Conservation (phyloP, 2,888 invertebrate genomes). For the Lutraria lutraria region DNA sequence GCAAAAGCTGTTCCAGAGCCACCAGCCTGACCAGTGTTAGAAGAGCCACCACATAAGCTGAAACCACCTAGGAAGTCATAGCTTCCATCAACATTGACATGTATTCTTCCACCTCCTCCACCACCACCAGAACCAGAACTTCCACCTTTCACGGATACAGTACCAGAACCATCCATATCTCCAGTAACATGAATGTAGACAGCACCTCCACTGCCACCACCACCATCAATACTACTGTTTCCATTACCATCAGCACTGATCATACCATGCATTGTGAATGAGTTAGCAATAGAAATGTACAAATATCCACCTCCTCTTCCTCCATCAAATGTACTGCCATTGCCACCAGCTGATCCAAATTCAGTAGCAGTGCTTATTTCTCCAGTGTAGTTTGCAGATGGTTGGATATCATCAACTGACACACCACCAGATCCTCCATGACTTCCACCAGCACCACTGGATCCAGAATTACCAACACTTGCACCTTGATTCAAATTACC, state of each 20-base stretch:
- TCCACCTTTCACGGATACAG: slow-evolving; percentile 71
- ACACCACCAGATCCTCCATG: slow-evolving; percentile 78
- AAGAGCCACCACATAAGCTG: slow-evolving; percentile 71
- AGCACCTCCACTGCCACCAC: slow-evolving; percentile 78
- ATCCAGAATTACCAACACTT: slow-evolving; percentile 66
- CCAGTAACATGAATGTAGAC: slow-evolving; percentile 58
- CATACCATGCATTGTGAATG: slow-evolving; percentile 71
- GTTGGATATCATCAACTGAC: slow-evolving; percentile 50
- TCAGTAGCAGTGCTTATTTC: slow-evolving; percentile 60
- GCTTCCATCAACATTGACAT: slow-evolving; percentile 61
- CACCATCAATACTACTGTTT: slow-evolving; percentile 54
- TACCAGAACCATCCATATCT: slow-evolving; percentile 71
- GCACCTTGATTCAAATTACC: slow-evolving; percentile 63
- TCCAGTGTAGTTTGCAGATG: slow-evolving; percentile 63
- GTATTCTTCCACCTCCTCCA: slow-evolving; percentile 78
- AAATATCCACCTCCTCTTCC: slow-evolving; percentile 73
- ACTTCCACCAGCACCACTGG: slow-evolving; percentile 74
- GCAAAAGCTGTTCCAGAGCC: slow-evolving; percentile 77
- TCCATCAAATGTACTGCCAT: slow-evolving; percentile 63
- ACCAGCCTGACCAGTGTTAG: slow-evolving; percentile 67
- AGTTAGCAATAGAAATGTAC: slow-evolving; percentile 53
- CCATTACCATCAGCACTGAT: slow-evolving; percentile 74
- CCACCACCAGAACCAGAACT: slow-evolving; percentile 69
- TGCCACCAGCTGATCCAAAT: slow-evolving; percentile 75
- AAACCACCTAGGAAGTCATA: slow-evolving; percentile 74